Base-by-base conservation (phyloP, 2,113 vertebrate genomes). In the Silurus glanis region DNA sequence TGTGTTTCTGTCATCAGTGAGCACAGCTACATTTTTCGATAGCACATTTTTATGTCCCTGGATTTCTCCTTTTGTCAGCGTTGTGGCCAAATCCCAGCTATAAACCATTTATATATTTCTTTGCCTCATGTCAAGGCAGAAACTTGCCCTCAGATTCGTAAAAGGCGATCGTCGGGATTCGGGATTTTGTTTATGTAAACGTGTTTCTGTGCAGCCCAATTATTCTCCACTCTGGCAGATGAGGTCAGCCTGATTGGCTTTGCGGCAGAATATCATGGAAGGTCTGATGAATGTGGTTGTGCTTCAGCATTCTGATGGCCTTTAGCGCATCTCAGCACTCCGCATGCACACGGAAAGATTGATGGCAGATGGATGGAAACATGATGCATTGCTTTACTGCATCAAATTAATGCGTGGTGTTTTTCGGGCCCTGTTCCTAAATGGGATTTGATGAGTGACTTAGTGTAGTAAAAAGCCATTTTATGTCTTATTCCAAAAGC, bases 271-370 rank as follows among this genome's bases (percentile, higher is more conserved):
- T 67, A 85, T 87, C 9, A 84, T 79, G 71, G 83, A 88, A 79
- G 61, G 5, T 9, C 16, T 90, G 89, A 92, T 88, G 51, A 87
- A 92, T 87, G 78, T 64, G 51, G 53, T 74, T 74, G 37, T 14
- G 55, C 82, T 67, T 87, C 84, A 85, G 86, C 80, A 58, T 51
- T 88, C 23, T 84, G 79, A 28, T 88, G 55, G 47, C 78, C 85
- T 83, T 72, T 25, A 84, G 84, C 21, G 3, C 66, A 28, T 47
- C 51, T 49, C 72, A 45, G 23, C 53, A 69, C 58, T 78, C 74
- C 56, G 71, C 64, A 14, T 37, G 7, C 72, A 53, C 83, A 74
- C 28, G 55, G 58, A 83, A 47, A 82, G 25, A 85, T 25, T n/a
- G 71, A 87, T 84, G 16, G 56, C 6, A 6, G 56, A 71, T 80